Conservation (phyloP, 2,113 vertebrate species). For the Prunella fulvescens region DNA sequence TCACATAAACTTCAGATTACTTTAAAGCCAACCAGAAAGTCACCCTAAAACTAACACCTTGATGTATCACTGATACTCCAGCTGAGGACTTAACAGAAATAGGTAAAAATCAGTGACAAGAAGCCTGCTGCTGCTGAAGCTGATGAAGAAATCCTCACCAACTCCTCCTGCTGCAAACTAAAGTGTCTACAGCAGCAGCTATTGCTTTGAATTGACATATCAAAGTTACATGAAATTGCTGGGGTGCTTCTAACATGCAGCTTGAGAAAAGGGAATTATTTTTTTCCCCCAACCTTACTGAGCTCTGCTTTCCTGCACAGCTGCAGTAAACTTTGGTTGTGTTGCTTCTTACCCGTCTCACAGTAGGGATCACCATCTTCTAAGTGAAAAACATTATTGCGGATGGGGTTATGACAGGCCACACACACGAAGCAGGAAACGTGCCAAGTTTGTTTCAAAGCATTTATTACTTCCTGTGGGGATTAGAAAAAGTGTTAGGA, state of each 20-base stretch:
- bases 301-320: background rate
- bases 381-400: conserved; percentile 93
- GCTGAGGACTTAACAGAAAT: background rate
- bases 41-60: background rate
- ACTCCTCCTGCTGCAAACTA: background rate
- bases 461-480: conserved; percentile 94
- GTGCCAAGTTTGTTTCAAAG: conserved; percentile 97
- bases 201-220: background rate
- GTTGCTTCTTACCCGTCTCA: conserved; percentile 83
- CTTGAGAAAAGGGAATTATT: background rate
- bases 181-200: background rate
- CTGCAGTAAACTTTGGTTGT: background rate
- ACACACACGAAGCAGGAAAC: conserved; percentile 92
- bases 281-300: background rate
- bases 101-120: background rate
- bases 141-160: background rate
- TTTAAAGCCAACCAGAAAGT: background rate
- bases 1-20: background rate
- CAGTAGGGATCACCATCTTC: conserved; percentile 97
- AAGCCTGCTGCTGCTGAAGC: background rate
- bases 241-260: background rate
- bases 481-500: conserved; percentile 39
- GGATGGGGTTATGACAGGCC: conserved; percentile 92
- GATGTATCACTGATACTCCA: background rate
- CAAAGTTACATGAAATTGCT: background rate